Evolutionary conservation across 2,888 invertebrate species (phyloP).

Genomic region (Eristalis tenax): DNA sequence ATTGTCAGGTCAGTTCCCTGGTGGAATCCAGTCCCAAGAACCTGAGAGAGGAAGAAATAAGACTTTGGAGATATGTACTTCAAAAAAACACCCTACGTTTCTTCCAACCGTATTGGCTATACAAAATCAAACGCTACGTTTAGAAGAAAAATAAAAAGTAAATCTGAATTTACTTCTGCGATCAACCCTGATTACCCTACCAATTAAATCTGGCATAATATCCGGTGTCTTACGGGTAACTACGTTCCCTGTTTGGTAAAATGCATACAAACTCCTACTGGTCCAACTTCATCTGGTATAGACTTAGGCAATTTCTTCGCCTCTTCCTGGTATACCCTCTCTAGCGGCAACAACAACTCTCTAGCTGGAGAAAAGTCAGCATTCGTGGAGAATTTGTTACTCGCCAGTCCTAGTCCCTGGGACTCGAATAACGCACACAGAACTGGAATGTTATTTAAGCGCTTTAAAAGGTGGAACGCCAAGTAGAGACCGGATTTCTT

Average conservation of each 20-base stretch:
- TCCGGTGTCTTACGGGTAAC: too few relatives aligned
- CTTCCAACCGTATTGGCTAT: background rate
- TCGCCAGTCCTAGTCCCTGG: background rate
- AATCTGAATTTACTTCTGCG: background rate
- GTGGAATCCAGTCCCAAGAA: background rate
- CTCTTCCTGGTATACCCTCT: slow-evolving; percentile 1
- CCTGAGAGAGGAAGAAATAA: background rate
- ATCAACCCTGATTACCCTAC: background rate
- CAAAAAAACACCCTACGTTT: background rate
- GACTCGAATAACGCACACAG: background rate
- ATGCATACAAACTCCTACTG: background rate
- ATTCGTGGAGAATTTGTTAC: background rate
- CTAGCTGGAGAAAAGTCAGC: background rate
- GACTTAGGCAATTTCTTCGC: slow-evolving; percentile 1
- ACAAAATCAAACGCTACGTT: background rate
- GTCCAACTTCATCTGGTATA: background rate
- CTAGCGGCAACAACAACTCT: background rate
- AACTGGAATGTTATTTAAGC: too few relatives aligned
- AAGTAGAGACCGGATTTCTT: too few relatives aligned
- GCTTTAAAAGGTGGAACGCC: too few relatives aligned
- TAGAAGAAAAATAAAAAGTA: background rate
- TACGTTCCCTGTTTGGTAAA: background rate
- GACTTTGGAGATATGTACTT: background rate
- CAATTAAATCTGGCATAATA: too few relatives aligned
- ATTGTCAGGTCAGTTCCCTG: background rate